phyloP scores from a whole-genome alignment of 2,888 invertebrate genomes.

The Alentia gelatinosa region DNA sequence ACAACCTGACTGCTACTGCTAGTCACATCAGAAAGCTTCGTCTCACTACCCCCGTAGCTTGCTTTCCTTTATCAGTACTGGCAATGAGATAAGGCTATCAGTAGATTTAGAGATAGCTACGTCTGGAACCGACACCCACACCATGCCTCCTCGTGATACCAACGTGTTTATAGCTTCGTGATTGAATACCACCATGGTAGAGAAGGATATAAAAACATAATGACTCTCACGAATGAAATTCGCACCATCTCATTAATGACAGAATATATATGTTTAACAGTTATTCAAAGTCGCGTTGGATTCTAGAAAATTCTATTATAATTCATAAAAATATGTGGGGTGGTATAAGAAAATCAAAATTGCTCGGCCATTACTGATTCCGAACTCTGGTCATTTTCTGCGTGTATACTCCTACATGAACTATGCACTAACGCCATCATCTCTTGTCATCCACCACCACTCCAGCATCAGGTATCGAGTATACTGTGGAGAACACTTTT shows the following conservation, averaged over 20 bases:
- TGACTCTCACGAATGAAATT: not conserved
- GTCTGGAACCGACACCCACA: not conserved
- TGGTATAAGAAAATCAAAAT: no score
- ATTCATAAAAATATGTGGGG: no score
- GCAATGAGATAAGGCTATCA: not conserved
- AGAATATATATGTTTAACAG: not conserved
- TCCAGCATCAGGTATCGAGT: no score
- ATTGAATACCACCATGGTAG: not conserved
- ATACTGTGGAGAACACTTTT: not conserved
- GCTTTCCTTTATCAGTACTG: not conserved
- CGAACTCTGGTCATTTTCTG: no score
- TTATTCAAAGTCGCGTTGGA: no score
- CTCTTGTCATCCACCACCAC: no score
- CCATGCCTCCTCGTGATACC: not conserved
- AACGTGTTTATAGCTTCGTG: not conserved
- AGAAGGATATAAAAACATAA: not conserved
- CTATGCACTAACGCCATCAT: no score
- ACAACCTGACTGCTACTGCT: not conserved
- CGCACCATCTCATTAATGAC: not conserved
- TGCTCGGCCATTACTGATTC: no score
- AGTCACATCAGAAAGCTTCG: not conserved
- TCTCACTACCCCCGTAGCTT: not conserved
- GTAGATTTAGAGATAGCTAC: not conserved
- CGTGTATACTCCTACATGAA: no score
- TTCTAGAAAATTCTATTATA: no score